phyloP scores from a whole-genome alignment of 2,888 invertebrate species.

The Drosophila ezoana region DNA sequence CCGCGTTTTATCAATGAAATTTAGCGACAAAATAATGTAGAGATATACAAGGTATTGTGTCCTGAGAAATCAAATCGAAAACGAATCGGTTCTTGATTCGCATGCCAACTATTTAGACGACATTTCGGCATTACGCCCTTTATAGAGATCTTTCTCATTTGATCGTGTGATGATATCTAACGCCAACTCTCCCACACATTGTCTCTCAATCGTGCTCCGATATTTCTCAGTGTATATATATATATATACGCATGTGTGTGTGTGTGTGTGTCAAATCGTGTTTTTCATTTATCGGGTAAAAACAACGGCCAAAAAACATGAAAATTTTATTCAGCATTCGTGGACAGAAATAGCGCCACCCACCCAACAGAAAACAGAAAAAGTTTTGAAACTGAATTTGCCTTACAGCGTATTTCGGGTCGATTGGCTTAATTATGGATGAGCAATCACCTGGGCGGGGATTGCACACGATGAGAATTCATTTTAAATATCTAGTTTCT shows the following conservation, averaged over 20 bases:
- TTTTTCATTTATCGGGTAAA: conserved; percentile 58
- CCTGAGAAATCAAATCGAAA: conserved; percentile 7
- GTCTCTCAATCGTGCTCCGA: conserved; percentile 1
- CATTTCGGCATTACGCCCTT: conserved; percentile 39
- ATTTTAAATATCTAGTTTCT: conserved; percentile 13
- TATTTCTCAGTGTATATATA: not conserved
- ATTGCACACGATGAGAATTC: conserved; percentile 32
- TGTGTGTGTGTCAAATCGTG: conserved; percentile 34
- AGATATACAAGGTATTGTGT: not conserved
- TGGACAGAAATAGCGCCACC: conserved; percentile 74
- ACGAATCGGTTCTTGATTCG: conserved; percentile 11
- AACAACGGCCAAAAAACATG: conserved; percentile 72
- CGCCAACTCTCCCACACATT: conserved; percentile 27
- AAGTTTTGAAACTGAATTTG: conserved; percentile 67
- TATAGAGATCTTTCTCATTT: conserved; percentile 23
- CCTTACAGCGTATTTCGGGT: conserved; percentile 57
- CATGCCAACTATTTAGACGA: conserved; percentile 21
- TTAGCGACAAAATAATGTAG: not conserved
- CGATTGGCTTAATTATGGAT: conserved; percentile 59
- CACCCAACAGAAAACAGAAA: conserved; percentile 48
- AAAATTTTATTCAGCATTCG: conserved; percentile 56
- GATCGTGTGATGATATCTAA: conserved; percentile 49
- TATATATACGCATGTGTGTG: not conserved
- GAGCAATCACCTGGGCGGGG: conserved; percentile 47
- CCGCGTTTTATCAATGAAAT: conserved; percentile 69